Evolutionary conservation across 2,888 invertebrate genomes (phyloP).

Genomic region (Hartigia nigra): DNA sequence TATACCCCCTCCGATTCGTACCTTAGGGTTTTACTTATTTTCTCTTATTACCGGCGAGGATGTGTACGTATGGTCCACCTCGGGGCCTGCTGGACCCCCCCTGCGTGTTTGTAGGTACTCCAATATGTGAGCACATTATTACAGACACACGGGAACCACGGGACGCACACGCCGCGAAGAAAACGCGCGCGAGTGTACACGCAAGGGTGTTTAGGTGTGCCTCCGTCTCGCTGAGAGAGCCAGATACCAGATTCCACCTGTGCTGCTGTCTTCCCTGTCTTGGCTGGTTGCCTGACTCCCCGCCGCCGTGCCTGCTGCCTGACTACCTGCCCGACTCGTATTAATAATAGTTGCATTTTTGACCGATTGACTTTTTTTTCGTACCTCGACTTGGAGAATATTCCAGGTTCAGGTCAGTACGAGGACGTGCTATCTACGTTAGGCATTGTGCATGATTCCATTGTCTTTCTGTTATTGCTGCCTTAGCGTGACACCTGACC

Average conservation of each 20-base stretch:
- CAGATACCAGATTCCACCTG: constrained; percentile 64
- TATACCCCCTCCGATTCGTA: constrained; percentile 56
- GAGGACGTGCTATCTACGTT: background rate
- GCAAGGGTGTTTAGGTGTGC: constrained; percentile 60
- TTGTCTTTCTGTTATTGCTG: background rate
- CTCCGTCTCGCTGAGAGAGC: constrained; percentile 43
- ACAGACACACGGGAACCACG: constrained; percentile 32
- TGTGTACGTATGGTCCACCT: constrained; percentile 29
- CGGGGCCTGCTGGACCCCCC: constrained; percentile 31
- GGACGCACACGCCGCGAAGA: background rate
- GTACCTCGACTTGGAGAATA: background rate
- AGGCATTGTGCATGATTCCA: background rate
- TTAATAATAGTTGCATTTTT: constrained; percentile 44
- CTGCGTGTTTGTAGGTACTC: constrained; percentile 39
- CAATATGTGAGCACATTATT: constrained; percentile 52
- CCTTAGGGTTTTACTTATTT: constrained; percentile 59
- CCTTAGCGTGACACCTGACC: background rate
- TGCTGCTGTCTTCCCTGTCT: constrained; percentile 52
- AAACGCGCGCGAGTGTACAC: constrained; percentile 31
- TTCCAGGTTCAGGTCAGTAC: constrained; percentile 1
- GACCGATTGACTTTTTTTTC: constrained; percentile 5
- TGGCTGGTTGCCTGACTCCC: constrained; percentile 13
- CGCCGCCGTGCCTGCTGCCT: constrained; percentile 11
- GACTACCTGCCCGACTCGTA: constrained; percentile 29
- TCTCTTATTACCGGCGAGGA: constrained; percentile 57